Percentiles rank a stretch among this genome's conserved stretches.
These are phyloP conservation scores for Drosophila leonis DNA, from an alignment of 2,888 invertebrate genomes.

Conservation along the genomic window DNA sequence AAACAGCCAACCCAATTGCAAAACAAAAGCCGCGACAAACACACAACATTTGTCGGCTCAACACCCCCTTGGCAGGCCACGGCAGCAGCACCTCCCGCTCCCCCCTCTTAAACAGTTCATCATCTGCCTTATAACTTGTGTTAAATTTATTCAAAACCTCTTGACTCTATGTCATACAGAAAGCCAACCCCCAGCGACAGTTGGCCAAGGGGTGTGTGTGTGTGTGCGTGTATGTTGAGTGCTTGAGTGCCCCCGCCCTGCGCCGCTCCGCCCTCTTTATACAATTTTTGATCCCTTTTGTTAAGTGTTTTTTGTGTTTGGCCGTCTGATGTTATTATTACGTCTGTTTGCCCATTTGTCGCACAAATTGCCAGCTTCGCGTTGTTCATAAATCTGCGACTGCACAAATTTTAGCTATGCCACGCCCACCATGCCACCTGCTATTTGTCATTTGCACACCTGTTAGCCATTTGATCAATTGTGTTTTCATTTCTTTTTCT, in stretches of 20 bases:
- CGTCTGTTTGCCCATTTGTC: constrained; percentile 80
- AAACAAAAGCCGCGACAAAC: constrained; percentile 58
- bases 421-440: constrained; percentile 68
- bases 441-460: constrained; percentile 47
- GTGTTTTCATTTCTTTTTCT: constrained; percentile 9
- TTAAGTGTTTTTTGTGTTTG: constrained; percentile 39
- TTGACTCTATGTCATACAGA: constrained; percentile 72
- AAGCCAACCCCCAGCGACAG: constrained; percentile 59
- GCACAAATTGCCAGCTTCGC: constrained; percentile 65
- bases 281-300: constrained; percentile 61
- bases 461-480: constrained; percentile 43
- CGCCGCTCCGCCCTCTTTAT: neutral
- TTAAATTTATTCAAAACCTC: constrained; percentile 83
- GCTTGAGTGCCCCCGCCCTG: constrained; percentile 19
- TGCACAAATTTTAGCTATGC: constrained; percentile 62
- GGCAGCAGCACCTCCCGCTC: neutral
- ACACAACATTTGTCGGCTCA: constrained; percentile 73
- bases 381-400: constrained; percentile 58
- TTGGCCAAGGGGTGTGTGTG: constrained; percentile 62
- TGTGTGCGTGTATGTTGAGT: constrained; percentile 34
- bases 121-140: constrained; percentile 74
- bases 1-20: constrained; percentile 72
- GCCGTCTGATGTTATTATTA: constrained; percentile 72
- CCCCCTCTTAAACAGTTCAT: constrained; percentile 30
- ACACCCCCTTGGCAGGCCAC: constrained; percentile 29